Evolutionary conservation across 53 echinoderm and acorn worm genomes (phyloP), one percentile per base, ranked within the genome.

Genomic region (Temnopleurus reevesii): DNA sequence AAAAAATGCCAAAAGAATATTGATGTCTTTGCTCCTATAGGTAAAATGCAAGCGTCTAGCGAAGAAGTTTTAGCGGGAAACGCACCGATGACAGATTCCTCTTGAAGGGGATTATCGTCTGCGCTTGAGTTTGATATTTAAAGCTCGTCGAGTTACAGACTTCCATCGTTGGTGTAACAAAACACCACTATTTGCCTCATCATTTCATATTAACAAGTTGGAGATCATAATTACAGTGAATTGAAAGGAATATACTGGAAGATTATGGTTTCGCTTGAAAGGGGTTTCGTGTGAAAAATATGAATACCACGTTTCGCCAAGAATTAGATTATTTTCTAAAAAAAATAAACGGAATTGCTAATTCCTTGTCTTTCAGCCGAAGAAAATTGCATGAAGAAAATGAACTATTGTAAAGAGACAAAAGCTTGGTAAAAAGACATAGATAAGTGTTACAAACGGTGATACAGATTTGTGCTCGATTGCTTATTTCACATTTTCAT

Each of bases 71-170:
- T 56, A 55, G 83, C 83, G 83, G 55, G 83, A 83, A 83, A 49
- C 55, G 54, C 6, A 23, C 4, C 21, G 83, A 83, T 83, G 83
- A 83, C 21, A 83, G 83, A 83, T 83, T 33, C 35, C 8, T 55
- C 83, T 35, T 83, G 83, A 35, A 49, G 31, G 9, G 83, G 83
- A 83, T 83, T 83, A 83, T 33, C 55, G 83, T 36, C 83, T 83
- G 83, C 56, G 56, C 83, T 55, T 83, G 55, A 80, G 55, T 55
- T 83, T 83, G 55, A 55, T 83, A 83, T 83, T 83, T 83, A 83
- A 83, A 55, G 83, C 83, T 83, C 83, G 55, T 83, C 83, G 19
- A 71, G 83, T 83, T 56, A 29, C 17, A 49, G 23, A 36, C 83
- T 33, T 47, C 83, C 27, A 28, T 47, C 38, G 54, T 28, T 18